Evolutionary conservation across 1,140 invertebrate genomes (phyloP), one percentile per base, ranked within the genome.

Genomic region (Drosophila pallidifrons): DNA sequence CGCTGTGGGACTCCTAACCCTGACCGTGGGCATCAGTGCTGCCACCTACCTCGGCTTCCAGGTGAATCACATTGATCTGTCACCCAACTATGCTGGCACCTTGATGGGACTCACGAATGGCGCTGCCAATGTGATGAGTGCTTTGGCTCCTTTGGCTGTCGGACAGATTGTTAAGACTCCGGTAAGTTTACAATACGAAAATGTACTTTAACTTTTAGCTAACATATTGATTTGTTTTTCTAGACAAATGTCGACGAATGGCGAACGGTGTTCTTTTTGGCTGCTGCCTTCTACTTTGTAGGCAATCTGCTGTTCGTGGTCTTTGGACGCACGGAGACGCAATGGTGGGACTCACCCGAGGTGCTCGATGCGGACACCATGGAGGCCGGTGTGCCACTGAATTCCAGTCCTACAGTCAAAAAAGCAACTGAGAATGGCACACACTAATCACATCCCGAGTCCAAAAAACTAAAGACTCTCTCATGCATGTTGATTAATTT

Each of bases 1-100:
- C 13, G 95, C 96, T 0, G 94, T 96, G 0, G 86, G 81, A 0
- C 91, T 97, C 43, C 92, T 97, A 0, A 94, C 95, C 0, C 67
- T 96, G 0, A 96, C 96, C 1, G 96, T 98, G 8, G 95, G 96
- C 1, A 93, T 96, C 1, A 97, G 97, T 74, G 96, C 96, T 4
- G 95, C 96, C 20, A 94, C 95, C 54, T 96, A 95, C 75, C 94
- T 96, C 58, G 97, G 97, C 10, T 94, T 94, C 77, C 93, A 95
- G 82, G 94, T 95, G 15, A 96, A 96, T 76, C 95, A 96, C 64
- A 95, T 96, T 74, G 96, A 97, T 92, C 94, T 97, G 76, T 94
- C 96, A 6, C 96, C 96, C 0, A 96, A 96, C 87, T 96, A 95
- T 85, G 95, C 95, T 1, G 96, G 96, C 32, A 95, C 95, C 0